Evolutionary conservation across 2,797 vertebrate species (phyloP).

Genomic region (Sebastes baramenuke): DNA sequence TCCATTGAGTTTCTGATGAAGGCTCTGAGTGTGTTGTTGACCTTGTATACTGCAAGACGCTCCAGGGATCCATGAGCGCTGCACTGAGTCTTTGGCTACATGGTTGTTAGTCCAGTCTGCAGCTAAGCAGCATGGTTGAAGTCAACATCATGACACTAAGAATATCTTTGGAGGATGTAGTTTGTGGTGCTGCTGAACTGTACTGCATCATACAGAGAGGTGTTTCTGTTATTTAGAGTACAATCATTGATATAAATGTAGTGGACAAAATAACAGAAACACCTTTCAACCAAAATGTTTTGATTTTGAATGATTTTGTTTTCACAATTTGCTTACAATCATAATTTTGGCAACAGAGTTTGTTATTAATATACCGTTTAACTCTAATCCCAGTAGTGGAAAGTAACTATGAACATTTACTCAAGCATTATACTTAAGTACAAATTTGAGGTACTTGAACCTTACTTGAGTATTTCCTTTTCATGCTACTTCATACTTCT

Average conservation of each 20-base stretch:
- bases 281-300: background rate
- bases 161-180: background rate
- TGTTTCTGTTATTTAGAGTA: background rate
- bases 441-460: background rate
- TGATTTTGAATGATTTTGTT: background rate
- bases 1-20: background rate
- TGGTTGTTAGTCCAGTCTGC: background rate
- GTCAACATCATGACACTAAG: background rate
- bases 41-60: background rate
- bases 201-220: background rate
- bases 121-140: background rate
- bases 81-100: background rate
- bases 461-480: background rate
- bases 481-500: background rate
- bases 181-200: background rate
- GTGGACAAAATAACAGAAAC: background rate
- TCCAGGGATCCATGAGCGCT: slow-evolving; percentile 2
- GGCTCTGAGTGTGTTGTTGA: slow-evolving; percentile 11
- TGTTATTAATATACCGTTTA: background rate
- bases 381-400: background rate
- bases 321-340: background rate
- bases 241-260: background rate
- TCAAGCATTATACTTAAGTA: background rate
- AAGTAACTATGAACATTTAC: background rate
- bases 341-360: background rate